Base-by-base conservation (phyloP, 1,140 invertebrate species). In the Hyles vespertilio region DNA sequence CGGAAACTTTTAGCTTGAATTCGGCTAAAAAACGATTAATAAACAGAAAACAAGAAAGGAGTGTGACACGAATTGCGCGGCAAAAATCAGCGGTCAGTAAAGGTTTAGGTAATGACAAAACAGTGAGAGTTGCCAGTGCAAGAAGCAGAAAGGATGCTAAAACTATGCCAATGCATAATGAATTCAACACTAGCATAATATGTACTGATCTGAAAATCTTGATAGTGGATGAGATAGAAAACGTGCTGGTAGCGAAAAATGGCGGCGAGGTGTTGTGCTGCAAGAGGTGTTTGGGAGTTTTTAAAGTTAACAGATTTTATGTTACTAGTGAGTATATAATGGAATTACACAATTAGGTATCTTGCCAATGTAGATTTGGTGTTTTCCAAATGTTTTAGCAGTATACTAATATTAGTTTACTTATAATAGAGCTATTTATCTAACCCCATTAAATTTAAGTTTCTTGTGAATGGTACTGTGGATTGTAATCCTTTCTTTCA, bases 191-290 rank as follows among this genome's bases (percentile, higher is more conserved):
- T 49, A 70, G 61, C 12, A 48, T 79, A 6, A 45, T 77, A 7
- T 88, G 79, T 59, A 63, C 58, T 9, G 69, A 76, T 72, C 74
- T 88, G 44, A 84, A 84, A 69, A 63, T 88, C n/a, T 58, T 83
- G 32, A 66, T 62, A 36, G 56, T 74, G 32, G 60, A 79, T 33
- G 70, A 72, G 53, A 55, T 48, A 3, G 74, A 80, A 60, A 66
- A 65, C 68, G 79, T 74, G 71, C 72, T 88, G 48, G 62, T 88
- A 12, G 83, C 70, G 0, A 86, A 75, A 52, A 78, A 80, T 54
- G 65, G 65, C 48, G 83, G 85, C 1, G 80, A 86, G 67, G 78
- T 86, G 0, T 56, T 86, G 11, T 75, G 68, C 46, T 88, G 78
- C 63, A 76, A 52, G 5, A 70, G 66, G 48, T 66, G 33, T 47